Evolutionary conservation across 2,113 vertebrate genomes (phyloP), one percentile per base, ranked within the genome.

Genomic region (Hiodon tergisus): DNA sequence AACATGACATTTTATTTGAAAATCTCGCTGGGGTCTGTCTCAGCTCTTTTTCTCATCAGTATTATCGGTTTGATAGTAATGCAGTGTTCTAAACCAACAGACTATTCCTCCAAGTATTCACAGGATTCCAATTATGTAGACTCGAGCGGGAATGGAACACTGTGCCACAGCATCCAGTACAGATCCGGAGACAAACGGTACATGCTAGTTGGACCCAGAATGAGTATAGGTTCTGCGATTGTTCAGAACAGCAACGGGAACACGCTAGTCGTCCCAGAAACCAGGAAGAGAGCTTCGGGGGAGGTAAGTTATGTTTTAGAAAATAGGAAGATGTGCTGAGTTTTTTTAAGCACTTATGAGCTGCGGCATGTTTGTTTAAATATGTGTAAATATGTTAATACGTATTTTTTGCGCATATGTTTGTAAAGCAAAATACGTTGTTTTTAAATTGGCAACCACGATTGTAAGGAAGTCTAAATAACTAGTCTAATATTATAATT

Each of bases 21-120:
- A 9, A 72, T 72, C 31, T 47, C 55, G 7, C 55, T 72, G 70
- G 31, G 70, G 13, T 72, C 70, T 3, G 70, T 72, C 59, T 72
- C 70, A 48, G 52, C 31, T 13, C 70, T 72, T 13, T 72, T 72
- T 53, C n/a, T 84, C 7, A 52, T 80, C 61, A 84, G 83, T 58
- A 76, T 78, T 50, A 60, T 75, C 47, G 53, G 62, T 11, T 66
- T 78, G 60, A 66, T 78, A 31, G 67, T 58, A 16, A 71, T 78
- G n/a, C 77, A 78, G 73, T 78, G 73, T 47, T 75, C 68, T 2
- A 78, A 67, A 78, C 0, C 77, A 3, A 7, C 11, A 48, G 77
- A 69, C 59, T 57, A 60, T 72, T 57, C 63, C 0, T 66, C 68
- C 16, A 78, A 78, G 31, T 79, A 51, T 55, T 69, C 67, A 16